phyloP scores from a whole-genome alignment of 1,140 invertebrate genomes.

The Archegozetes longisetosus region DNA sequence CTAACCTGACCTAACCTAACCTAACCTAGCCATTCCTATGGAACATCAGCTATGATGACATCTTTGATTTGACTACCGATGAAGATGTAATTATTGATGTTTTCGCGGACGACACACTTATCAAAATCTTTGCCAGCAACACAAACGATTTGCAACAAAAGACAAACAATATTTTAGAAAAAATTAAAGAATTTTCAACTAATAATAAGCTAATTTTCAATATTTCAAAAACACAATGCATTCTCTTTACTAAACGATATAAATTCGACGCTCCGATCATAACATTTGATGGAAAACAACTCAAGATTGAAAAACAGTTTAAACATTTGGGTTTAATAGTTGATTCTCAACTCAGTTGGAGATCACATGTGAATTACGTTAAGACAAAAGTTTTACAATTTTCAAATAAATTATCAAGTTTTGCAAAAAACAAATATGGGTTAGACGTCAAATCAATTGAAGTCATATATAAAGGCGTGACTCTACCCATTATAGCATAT shows the following conservation, averaged over 20 bases:
- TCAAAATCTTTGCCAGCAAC: background rate
- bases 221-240: constrained; percentile 1
- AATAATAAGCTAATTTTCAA: constrained; percentile 11
- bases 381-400: background rate
- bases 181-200: constrained; percentile 6
- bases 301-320: background rate
- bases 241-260: background rate
- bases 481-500: background rate
- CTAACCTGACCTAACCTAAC: too few species aligned
- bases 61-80: too few species aligned
- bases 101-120: constrained; percentile 13
- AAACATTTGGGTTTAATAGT: background rate
- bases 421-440: background rate
- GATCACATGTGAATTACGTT: background rate
- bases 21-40: too few species aligned
- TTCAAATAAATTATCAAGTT: background rate
- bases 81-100: too few species aligned
- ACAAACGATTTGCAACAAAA: background rate
- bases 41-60: too few species aligned
- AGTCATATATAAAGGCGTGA: background rate
- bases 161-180: constrained; percentile 1
- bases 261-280: background rate
- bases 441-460: background rate
- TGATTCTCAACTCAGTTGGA: background rate
- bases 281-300: background rate